Evolutionary conservation across 2,888 invertebrate genomes (phyloP).

Genomic region (Beris morrisii): DNA sequence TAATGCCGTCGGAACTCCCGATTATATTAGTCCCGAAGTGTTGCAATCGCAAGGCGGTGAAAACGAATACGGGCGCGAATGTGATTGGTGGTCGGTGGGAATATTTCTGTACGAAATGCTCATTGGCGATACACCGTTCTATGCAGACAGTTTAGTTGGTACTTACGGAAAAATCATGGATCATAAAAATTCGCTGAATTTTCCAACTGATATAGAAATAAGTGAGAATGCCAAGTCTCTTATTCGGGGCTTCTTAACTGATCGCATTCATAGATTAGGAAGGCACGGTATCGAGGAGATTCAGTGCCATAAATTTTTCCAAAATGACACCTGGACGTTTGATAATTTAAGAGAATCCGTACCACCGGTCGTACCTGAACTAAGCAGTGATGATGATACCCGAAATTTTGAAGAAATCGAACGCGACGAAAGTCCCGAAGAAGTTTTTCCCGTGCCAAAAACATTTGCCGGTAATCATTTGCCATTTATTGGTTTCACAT

Average conservation of each 20-base stretch:
- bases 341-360: constrained; percentile 91
- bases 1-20: constrained; percentile 98
- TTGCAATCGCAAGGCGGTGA: constrained; percentile 94
- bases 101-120: constrained; percentile 99
- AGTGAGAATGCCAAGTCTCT: constrained; percentile 84
- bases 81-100: constrained; percentile 99
- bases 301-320: constrained; percentile 91
- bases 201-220: constrained; percentile 94
- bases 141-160: constrained; percentile 96
- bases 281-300: constrained; percentile 93
- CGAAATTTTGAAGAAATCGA: constrained; percentile 98
- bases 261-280: constrained; percentile 85
- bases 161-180: constrained; percentile 99
- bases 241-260: constrained; percentile 92
- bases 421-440: constrained; percentile 88
- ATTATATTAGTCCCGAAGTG: constrained; percentile 99
- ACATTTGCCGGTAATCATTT: constrained; percentile 98
- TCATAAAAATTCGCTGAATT: constrained; percentile 91
- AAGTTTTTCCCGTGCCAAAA: constrained; percentile 94
- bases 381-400: constrained; percentile 95
- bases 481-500: constrained; percentile 98
- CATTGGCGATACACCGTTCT: constrained; percentile 97
- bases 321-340: constrained; percentile 97
- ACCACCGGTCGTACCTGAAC: constrained; percentile 95
- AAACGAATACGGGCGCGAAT: constrained; percentile 95